Base-by-base conservation (phyloP, 64 coral and sea anemone genomes). In the Pocillopora verrucosa region DNA sequence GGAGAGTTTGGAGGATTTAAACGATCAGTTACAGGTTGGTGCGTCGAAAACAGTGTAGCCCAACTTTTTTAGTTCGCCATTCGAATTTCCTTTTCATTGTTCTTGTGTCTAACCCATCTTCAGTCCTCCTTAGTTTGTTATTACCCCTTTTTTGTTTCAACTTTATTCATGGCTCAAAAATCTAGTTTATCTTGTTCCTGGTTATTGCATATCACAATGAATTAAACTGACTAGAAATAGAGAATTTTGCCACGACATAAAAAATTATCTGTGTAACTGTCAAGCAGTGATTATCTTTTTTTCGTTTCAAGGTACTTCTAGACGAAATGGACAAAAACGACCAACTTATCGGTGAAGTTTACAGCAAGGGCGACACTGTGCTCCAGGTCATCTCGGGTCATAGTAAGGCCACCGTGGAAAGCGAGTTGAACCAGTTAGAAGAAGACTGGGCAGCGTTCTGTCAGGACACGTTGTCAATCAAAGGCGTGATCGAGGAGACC, bases 241-340 rank as follows among this genome's bases (percentile, higher is more conserved):
- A 51, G 41, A 51, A 51, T 51, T 51, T 51, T 4, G 41, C 41
- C 41, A 4, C 41, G 41, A 51, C 41, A 51, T 51, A 4, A 51
- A 51, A 3, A 51, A 4, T 51, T 51, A 0, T 7, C 41, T 51
- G 3, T 67, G 19, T 20, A 6, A 67, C 6, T 16, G 64, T 20
- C 1, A 67, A 67, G 22, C 64, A 67, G 3, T n/a, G 10, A 19
- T 30, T 3, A 41, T 19, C 11, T 72, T 25, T 77, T 24, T 59
- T 77, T 59, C 16, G n/a, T 77, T 34, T 77, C 0, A 30, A 96
- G 95, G 84, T 96, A 13, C 77, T 96, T 36, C 74, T 96, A 72
- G 95, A 96, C 62, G 95, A 96, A 63, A 96, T 96, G 95, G 95
- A 96, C 88, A 93, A 82, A 22, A 93, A 91, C 56, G 95, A 96